A percentile compares a stretch with the other conserved stretches of the same genome.
Evolutionary conservation across 1,140 invertebrate genomes (phyloP).

Genomic region (Hycleus cichorii): DNA sequence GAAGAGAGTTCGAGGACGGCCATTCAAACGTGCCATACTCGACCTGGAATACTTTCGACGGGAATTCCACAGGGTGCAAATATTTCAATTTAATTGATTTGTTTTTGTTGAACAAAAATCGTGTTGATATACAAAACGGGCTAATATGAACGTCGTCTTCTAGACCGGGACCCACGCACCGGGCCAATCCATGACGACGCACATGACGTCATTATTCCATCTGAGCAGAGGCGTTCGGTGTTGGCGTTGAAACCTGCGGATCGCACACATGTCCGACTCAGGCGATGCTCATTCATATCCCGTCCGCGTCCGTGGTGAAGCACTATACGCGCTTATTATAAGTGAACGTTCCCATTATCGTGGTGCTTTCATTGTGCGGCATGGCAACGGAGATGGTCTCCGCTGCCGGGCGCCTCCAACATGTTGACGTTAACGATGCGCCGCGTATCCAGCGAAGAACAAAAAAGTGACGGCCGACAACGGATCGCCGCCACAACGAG

Average conservation of each 20-base stretch:
- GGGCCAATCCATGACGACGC: conserved; percentile 23
- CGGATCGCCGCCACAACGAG: conserved; percentile 15
- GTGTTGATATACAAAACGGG: not conserved
- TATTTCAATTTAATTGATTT: too few species aligned
- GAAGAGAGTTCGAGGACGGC: conserved; percentile 21
- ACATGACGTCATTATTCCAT: conserved; percentile 18
- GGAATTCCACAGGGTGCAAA: not conserved
- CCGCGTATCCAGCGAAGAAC: conserved; percentile 20
- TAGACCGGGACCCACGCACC: not conserved
- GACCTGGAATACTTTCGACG: not conserved
- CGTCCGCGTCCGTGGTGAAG: conserved; percentile 5
- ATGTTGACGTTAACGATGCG: conserved; percentile 38
- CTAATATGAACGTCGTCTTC: too few species aligned
- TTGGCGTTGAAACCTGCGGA: conserved; percentile 27
- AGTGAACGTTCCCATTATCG: not conserved
- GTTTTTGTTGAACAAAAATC: too few species aligned
- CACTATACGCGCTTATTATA: conserved; percentile 3
- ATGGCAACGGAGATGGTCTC: conserved; percentile 23
- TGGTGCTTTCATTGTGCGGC: conserved; percentile 12
- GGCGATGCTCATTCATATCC: conserved; percentile 24
- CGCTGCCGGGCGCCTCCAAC: conserved; percentile 28
- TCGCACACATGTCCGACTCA: conserved; percentile 21
- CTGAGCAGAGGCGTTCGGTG: conserved; percentile 28
- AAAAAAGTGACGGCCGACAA: conserved; percentile 26
- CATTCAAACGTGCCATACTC: conserved; percentile 7